Conservation (phyloP, 2,113 vertebrate genomes). For the Motacilla alba region DNA sequence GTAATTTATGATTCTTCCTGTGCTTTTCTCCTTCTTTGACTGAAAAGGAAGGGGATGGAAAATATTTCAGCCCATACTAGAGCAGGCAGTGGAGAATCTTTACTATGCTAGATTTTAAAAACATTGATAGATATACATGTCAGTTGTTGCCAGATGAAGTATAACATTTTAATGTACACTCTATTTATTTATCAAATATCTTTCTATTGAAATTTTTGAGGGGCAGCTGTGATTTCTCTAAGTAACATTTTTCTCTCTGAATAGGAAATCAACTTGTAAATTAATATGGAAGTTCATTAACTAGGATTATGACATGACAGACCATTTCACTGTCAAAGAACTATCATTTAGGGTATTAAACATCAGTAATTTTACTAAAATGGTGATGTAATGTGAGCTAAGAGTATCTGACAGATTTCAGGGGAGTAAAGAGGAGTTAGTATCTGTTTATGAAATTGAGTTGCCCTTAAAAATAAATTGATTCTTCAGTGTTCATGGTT, state of each 20-base stretch:
- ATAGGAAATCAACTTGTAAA: slow-evolving; percentile 34
- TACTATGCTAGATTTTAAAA: background rate
- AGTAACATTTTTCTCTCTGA: slow-evolving; percentile 27
- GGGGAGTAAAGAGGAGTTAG: background rate
- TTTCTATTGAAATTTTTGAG: slow-evolving; percentile 7
- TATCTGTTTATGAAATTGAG: slow-evolving; percentile 24
- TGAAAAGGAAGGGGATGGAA: background rate
- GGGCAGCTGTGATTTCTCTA: background rate
- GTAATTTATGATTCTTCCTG: background rate
- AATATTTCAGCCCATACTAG: background rate
- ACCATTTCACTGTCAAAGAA: slow-evolving; percentile 26
- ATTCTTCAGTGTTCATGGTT: slow-evolving; percentile 25
- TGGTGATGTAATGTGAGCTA: background rate
- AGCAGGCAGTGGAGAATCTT: background rate
- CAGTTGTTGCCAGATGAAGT: background rate
- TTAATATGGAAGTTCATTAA: background rate
- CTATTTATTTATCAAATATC: background rate
- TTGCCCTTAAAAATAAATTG: slow-evolving; percentile 43
- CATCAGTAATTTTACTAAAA: slow-evolving; percentile 33
- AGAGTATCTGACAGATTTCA: slow-evolving; percentile 14
- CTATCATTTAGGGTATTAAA: slow-evolving; percentile 24
- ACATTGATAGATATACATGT: background rate
- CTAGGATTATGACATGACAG: slow-evolving; percentile 15
- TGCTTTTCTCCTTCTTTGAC: background rate
- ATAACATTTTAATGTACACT: background rate